A percentile compares a stretch with the other conserved stretches of the same genome.
These are phyloP conservation scores for Enteromius viviparus DNA, from an alignment of 2,797 vertebrate genomes.

Conservation along the genomic window DNA sequence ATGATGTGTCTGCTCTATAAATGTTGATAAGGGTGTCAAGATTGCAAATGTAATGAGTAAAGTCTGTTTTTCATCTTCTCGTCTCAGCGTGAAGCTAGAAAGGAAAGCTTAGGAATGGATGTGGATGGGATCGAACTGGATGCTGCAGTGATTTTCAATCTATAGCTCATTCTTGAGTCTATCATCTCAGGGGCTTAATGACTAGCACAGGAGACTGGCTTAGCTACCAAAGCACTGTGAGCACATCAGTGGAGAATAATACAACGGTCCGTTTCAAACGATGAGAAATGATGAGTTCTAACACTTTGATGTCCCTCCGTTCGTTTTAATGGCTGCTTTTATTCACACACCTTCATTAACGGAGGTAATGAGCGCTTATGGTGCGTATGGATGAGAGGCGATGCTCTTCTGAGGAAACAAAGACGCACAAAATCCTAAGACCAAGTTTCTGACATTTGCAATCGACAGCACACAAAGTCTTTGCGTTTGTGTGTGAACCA, in stretches of 20 bases:
- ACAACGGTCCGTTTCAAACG: slow-evolving; percentile 9
- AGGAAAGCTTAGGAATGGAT: slow-evolving; percentile 18
- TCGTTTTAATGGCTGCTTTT: slow-evolving; percentile 47
- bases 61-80: slow-evolving; percentile 27
- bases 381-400: slow-evolving; percentile 24
- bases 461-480: background rate
- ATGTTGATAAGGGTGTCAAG: slow-evolving; percentile 23
- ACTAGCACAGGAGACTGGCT: slow-evolving; percentile 30
- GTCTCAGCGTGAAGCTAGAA: slow-evolving; percentile 24
- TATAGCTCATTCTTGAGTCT: slow-evolving; percentile 38
- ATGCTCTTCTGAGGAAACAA: slow-evolving; percentile 17
- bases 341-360: slow-evolving; percentile 57
- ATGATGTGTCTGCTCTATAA: slow-evolving; percentile 37
- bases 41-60: slow-evolving; percentile 34
- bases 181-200: slow-evolving; percentile 38
- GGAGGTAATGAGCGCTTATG: slow-evolving; percentile 32
- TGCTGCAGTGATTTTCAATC: slow-evolving; percentile 38
- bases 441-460: slow-evolving; percentile 4
- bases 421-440: background rate
- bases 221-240: slow-evolving; percentile 18
- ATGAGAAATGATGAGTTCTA: slow-evolving; percentile 31
- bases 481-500: background rate
- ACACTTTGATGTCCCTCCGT: slow-evolving; percentile 43
- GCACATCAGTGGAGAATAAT: slow-evolving; percentile 30
- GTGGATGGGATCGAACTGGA: background rate